Evolutionary conservation across 2,888 invertebrate species (phyloP), one percentile per base, ranked within the genome.

Genomic region (Pimpla rufipes): DNA sequence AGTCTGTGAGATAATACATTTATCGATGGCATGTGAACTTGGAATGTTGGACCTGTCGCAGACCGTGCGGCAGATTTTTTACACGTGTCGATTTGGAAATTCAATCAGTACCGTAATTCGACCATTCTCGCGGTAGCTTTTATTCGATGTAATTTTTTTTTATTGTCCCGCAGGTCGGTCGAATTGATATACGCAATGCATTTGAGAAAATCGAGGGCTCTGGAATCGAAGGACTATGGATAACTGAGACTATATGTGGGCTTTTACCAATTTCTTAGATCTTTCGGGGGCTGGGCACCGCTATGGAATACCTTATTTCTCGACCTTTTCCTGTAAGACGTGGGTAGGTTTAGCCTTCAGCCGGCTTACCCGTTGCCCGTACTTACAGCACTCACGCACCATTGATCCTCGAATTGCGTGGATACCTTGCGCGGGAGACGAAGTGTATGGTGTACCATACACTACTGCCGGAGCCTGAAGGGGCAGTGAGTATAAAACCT

Each of bases 361-460:
- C n/a, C n/a, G 68, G 85, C 79, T 79, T 81, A 74, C 50, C 29
- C 29, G 55, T 21, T 50, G 67, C 55, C 42, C 50, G 42, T 18
- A 62, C 55, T 76, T 59, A 59, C 70, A 79, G 42, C 50, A 55
- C 83, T 85, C 75, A 85, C 86, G 86, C 85, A 82, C 79, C 86
- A 85, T 87, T 85, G 85, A 85, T 79, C 83, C 73, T 45, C 37
- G 67, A 59, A 78, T 45, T 42, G 73, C 57, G 75, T 76, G 71
- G 71, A 66, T 57, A 59, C 52, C 21, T 50, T 7, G 16, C 59
- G 52, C 40, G 59, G 40, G 47, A 80, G 59, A 64, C 59, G 47
- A 11, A 62, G 29, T 29, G 29, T 8, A 52, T 50, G 62, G n/a
- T 68, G 74, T 55, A 68, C 40, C 52, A 57, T 59, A 40, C 37